These are phyloP conservation scores for Paradisaea rubra DNA, from an alignment of 2,113 vertebrate species.

Conservation along the genomic window DNA sequence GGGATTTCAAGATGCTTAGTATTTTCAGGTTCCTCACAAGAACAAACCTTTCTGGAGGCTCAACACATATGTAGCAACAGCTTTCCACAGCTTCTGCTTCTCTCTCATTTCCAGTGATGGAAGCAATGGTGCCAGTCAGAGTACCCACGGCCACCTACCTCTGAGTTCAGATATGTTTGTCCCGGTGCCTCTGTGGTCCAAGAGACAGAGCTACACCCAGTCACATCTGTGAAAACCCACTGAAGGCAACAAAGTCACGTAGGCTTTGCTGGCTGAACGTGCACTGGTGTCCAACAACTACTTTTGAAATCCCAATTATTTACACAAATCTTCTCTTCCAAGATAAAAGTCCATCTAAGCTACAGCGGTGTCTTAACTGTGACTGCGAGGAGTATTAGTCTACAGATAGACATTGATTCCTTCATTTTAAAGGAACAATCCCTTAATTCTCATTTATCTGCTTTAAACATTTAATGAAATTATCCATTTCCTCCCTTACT, in stretches of 20 bases:
- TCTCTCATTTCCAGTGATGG: not conserved
- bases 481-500: not conserved
- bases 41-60: not conserved
- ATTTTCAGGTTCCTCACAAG: not conserved
- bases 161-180: not conserved
- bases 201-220: not conserved
- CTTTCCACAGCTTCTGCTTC: not conserved
- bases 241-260: not conserved
- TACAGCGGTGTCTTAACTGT: not conserved
- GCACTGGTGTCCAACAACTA: not conserved
- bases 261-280: not conserved
- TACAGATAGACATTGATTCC: not conserved
- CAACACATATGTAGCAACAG: not conserved
- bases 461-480: not conserved
- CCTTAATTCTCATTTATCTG: not conserved
- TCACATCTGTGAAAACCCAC: not conserved
- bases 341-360: not conserved
- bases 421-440: not conserved
- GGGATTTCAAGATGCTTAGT: not conserved
- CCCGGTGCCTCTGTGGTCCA: fast-evolving
- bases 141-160: fast-evolving
- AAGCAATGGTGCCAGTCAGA: not conserved
- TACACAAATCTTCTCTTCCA: not conserved
- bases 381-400: not conserved
- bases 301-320: not conserved